Conservation (phyloP, 2,888 invertebrate species). For the Microctonus hyperodae region DNA sequence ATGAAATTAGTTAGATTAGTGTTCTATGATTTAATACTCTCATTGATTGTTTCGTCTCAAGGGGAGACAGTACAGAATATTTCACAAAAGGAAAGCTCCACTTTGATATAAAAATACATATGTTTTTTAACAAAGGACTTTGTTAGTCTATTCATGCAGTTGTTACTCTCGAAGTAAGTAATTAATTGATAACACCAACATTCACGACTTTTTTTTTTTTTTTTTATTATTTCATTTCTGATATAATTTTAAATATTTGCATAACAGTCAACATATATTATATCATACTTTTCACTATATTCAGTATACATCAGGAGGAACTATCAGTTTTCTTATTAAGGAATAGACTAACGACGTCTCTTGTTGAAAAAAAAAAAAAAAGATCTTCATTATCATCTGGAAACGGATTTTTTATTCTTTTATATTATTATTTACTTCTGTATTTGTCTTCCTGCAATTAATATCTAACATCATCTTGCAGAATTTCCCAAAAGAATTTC, state of each 20-base stretch:
- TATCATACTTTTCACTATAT: conserved; percentile 8
- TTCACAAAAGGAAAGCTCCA: conserved; percentile 19
- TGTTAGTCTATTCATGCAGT: conserved; percentile 14
- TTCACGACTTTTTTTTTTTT: not conserved
- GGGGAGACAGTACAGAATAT: conserved; percentile 19
- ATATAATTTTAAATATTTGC: conserved; percentile 3
- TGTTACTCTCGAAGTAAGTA: conserved; percentile 1
- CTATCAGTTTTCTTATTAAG: not conserved
- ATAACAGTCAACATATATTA: not conserved
- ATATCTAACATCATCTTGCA: not conserved
- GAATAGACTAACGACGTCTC: conserved; percentile 18
- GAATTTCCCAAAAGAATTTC: not conserved
- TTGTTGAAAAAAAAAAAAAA: not conserved
- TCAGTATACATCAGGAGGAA: conserved; percentile 7
- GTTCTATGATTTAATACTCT: not conserved
- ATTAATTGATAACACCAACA: not conserved
- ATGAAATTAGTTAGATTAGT: not conserved
- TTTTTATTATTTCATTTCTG: not conserved
- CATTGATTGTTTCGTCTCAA: conserved; percentile 12
- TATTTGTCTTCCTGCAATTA: not conserved
- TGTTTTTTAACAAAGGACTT: conserved; percentile 25
- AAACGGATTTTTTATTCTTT: not conserved
- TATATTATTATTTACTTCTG: not conserved
- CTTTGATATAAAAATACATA: conserved; percentile 23
- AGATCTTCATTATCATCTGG: not conserved